Evolutionary conservation across 2,797 vertebrate species (phyloP).

Genomic region (Pseudocheirus occidentalis): DNA sequence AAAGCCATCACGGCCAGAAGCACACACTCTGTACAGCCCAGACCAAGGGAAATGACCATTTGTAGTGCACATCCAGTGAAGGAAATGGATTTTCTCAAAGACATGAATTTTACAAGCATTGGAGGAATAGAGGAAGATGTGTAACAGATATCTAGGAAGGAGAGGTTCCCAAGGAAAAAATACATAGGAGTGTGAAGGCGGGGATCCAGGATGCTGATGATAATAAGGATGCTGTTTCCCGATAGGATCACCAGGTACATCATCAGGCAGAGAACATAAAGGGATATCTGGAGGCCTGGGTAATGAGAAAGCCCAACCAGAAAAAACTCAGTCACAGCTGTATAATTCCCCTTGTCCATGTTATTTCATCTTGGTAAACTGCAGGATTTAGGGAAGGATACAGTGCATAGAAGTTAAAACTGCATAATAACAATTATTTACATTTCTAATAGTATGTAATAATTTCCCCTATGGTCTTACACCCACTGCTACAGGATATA

Average conservation of each 20-base stretch:
- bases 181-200: conserved; percentile 56
- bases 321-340: conserved; percentile 55
- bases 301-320: conserved; percentile 60
- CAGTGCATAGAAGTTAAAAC: neutral
- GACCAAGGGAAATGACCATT: conserved; percentile 75
- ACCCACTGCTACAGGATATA: too few relatives aligned
- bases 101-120: conserved; percentile 63
- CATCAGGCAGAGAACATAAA: neutral
- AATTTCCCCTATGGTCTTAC: too few relatives aligned
- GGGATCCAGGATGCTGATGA: conserved; percentile 47
- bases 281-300: neutral
- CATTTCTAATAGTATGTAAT: too few relatives aligned
- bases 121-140: conserved; percentile 59
- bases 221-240: conserved; percentile 54
- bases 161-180: conserved; percentile 64
- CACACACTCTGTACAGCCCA: conserved; percentile 70
- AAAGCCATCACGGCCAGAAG: conserved; percentile 76
- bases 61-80: conserved; percentile 70
- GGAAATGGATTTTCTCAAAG: conserved; percentile 64
- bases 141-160: conserved; percentile 65
- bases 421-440: neutral
- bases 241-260: conserved; percentile 56
- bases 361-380: conserved; percentile 39
- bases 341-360: conserved; percentile 48
- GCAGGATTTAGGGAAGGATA: neutral